Evolutionary conservation across 2,888 invertebrate genomes (phyloP).

Genomic region (Agriopis leucophaearia): DNA sequence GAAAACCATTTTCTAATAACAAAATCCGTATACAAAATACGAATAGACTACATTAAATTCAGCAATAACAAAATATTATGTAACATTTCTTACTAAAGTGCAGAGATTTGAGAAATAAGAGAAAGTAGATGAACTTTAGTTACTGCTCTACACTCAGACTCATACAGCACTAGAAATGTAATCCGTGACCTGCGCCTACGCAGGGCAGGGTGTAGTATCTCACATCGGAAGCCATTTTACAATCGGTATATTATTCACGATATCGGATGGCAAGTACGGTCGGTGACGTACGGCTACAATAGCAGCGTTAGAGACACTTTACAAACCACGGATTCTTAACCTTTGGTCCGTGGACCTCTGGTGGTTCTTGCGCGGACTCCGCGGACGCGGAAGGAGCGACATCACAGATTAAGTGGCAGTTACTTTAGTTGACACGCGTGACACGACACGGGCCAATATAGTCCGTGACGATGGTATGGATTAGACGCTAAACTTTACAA

Average conservation of each 20-base stretch:
- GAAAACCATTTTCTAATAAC: too few relatives aligned
- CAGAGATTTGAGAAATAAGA: too few relatives aligned
- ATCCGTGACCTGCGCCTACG: slow-evolving; percentile 63
- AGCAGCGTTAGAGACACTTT: neutral
- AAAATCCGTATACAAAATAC: too few relatives aligned
- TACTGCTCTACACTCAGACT: slow-evolving; percentile 5
- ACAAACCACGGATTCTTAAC: neutral
- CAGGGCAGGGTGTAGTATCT: slow-evolving; percentile 46
- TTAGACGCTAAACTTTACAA: neutral
- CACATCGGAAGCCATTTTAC: slow-evolving; percentile 64
- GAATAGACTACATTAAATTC: too few relatives aligned
- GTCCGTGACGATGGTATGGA: neutral
- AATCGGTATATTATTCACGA: slow-evolving; percentile 64
- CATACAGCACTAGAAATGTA: slow-evolving; percentile 24
- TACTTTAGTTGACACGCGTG: too few relatives aligned
- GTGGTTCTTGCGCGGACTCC: too few relatives aligned
- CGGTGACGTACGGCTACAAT: slow-evolving; percentile 1
- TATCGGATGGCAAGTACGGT: slow-evolving; percentile 43
- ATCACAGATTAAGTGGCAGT: too few relatives aligned
- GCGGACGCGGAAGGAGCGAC: too few relatives aligned
- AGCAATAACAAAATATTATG: too few relatives aligned
- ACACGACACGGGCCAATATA: too few relatives aligned
- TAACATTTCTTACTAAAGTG: too few relatives aligned
- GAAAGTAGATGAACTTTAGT: neutral
- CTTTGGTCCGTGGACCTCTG: too few relatives aligned